These are phyloP conservation scores for Eubasilissa regina DNA, from an alignment of 1,140 invertebrate species.

Conservation along the genomic window DNA sequence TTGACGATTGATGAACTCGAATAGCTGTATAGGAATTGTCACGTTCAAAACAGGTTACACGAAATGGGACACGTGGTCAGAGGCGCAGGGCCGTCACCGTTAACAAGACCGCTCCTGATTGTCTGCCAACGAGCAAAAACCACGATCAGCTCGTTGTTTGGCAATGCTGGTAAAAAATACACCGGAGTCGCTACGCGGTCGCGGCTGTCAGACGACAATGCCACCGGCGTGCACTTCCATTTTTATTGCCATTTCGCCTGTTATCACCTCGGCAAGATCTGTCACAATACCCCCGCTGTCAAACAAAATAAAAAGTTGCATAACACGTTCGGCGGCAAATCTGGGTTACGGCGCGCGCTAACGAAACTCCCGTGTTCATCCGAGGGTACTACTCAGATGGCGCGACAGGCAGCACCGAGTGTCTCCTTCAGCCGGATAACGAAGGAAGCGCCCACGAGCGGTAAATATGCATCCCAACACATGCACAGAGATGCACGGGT, in stretches of 20 bases:
- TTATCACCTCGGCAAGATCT: constrained; percentile 35
- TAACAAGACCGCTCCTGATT: background rate
- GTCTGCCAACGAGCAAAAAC: background rate
- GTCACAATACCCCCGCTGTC: constrained; percentile 17
- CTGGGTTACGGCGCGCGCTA: constrained; percentile 19
- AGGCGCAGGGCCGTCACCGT: background rate
- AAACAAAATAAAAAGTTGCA: constrained; percentile 29
- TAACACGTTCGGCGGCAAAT: constrained; percentile 20
- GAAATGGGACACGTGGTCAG: constrained; percentile 23
- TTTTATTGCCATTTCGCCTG: constrained; percentile 1
- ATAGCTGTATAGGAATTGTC: constrained; percentile 4
- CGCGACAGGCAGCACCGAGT: background rate
- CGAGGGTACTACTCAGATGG: no score
- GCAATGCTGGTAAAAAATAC: background rate
- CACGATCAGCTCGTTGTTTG: background rate
- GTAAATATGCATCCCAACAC: background rate
- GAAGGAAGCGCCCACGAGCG: constrained; percentile 32
- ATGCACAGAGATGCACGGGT: constrained; percentile 15
- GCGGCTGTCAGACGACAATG: constrained; percentile 20
- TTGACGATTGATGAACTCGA: background rate
- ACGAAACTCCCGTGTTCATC: background rate
- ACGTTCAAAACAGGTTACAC: background rate
- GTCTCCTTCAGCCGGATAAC: constrained; percentile 31
- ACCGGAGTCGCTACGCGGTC: background rate
- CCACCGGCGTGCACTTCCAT: background rate